phyloP scores from a whole-genome alignment of 2,113 vertebrate species.

The Takifugu flavidus region DNA sequence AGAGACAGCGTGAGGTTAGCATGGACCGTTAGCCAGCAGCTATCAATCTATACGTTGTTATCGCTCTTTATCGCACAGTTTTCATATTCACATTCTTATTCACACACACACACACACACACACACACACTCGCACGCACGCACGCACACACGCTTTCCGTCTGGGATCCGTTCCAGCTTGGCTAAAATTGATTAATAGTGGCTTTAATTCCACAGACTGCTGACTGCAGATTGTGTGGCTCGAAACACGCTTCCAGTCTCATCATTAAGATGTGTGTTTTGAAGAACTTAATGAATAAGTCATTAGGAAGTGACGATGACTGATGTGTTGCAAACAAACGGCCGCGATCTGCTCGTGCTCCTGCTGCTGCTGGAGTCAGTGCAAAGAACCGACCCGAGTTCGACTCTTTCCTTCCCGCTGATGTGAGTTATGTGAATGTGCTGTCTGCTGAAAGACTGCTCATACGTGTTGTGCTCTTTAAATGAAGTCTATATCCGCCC shows the following conservation, averaged over 20 bases:
- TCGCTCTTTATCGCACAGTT: conserved; percentile 11
- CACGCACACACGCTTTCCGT: conserved; percentile 30
- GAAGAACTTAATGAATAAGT: conserved; percentile 76
- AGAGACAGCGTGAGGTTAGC: too few species aligned
- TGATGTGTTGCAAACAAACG: conserved; percentile 70
- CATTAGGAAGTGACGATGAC: conserved; percentile 73
- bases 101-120: conserved; percentile 10
- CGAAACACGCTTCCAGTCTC: conserved; percentile 64
- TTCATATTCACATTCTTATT: conserved; percentile 1
- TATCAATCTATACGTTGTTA: conserved; percentile 26
- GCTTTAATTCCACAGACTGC: conserved; percentile 71
- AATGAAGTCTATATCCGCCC: conserved; percentile 1
- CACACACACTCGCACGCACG: conserved; percentile 6
- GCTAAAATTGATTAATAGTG: conserved; percentile 74
- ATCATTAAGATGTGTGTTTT: conserved; percentile 71
- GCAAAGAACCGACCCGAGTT: conserved; percentile 28
- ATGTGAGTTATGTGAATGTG: conserved; percentile 24
- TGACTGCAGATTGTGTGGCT: conserved; percentile 63
- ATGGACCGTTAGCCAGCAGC: background rate
- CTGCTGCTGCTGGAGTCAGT: conserved; percentile 27
- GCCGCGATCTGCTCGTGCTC: conserved; percentile 40
- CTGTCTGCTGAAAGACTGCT: conserved; percentile 20
- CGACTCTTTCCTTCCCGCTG: conserved; percentile 20
- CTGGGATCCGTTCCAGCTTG: conserved; percentile 65
- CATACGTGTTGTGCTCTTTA: conserved; percentile 29